A percentile compares a stretch with the other conserved stretches of the same genome.
Evolutionary conservation across 23 tunicate species (phyloP).

Genomic region (Halocynthia aurantium): DNA sequence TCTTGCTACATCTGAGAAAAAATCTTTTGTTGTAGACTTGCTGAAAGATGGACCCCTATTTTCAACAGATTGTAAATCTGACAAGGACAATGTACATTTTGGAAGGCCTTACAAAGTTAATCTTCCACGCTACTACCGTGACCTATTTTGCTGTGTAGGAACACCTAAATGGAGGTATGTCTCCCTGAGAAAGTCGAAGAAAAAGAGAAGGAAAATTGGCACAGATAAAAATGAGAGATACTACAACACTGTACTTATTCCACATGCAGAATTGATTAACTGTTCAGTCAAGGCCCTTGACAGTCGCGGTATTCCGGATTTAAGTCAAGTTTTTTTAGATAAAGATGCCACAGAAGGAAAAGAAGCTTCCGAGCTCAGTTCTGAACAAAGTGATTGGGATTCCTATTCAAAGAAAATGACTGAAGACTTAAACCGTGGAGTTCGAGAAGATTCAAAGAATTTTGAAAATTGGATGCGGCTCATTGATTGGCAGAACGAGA

Average conservation of each 20-base stretch:
- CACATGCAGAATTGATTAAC: too few species aligned
- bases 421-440: conserved; percentile 50
- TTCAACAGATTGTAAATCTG: conserved; percentile 35
- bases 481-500: conserved; percentile 48
- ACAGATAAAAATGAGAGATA: conserved; percentile 2
- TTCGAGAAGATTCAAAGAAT: conserved; percentile 57
- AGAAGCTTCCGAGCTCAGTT: too few species aligned
- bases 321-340: too few species aligned
- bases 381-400: too few species aligned
- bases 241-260: not conserved
- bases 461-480: conserved; percentile 55
- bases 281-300: too few species aligned
- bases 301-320: too few species aligned
- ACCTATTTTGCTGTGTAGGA: conserved; percentile 13
- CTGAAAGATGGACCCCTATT: not conserved
- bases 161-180: conserved; percentile 14
- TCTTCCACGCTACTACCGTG: conserved; percentile 41
- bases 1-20: too few species aligned
- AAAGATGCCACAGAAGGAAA: too few species aligned
- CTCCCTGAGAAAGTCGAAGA: conserved; percentile 3
- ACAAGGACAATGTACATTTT: conserved; percentile 75
- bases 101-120: conserved; percentile 58
- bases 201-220: not conserved
- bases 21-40: too few species aligned
- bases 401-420: not conserved